Evolutionary conservation across 2,113 vertebrate species (phyloP).

Genomic region (Edolisoma coerulescens): DNA sequence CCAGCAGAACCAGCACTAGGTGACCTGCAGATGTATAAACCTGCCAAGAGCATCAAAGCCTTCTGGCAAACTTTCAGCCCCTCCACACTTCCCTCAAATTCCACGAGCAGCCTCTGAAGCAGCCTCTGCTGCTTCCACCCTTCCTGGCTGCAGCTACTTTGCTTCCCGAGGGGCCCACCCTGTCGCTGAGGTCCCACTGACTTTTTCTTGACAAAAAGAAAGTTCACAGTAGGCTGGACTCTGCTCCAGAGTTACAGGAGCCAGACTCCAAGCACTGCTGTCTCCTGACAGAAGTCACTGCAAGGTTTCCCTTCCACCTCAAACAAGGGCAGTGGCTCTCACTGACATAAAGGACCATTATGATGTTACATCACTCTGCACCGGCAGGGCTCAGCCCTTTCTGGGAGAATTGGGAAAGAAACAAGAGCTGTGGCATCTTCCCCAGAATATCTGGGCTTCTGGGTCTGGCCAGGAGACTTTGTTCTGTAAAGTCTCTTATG

Average conservation of each 20-base stretch:
- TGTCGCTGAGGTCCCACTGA: accelerated
- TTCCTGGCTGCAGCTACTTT: background rate
- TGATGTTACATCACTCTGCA: background rate
- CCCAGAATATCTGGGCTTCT: background rate
- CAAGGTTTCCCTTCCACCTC: background rate
- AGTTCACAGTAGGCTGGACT: background rate
- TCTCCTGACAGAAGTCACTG: background rate
- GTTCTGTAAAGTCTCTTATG: accelerated
- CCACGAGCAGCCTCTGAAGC: background rate
- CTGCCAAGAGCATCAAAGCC: background rate
- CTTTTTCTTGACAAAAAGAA: background rate
- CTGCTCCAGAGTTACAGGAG: background rate
- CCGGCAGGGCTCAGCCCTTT: background rate
- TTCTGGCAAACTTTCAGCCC: background rate
- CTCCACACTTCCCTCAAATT: background rate
- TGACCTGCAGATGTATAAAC: background rate
- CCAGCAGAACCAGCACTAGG: background rate
- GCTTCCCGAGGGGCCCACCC: background rate
- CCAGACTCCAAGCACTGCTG: background rate
- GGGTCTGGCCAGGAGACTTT: background rate
- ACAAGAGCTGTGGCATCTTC: background rate
- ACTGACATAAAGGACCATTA: background rate
- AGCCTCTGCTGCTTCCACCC: background rate
- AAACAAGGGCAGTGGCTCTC: accelerated
- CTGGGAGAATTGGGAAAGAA: background rate